Evolutionary conservation across 2,797 vertebrate genomes (phyloP).

Genomic region (Simalia tracyae): DNA sequence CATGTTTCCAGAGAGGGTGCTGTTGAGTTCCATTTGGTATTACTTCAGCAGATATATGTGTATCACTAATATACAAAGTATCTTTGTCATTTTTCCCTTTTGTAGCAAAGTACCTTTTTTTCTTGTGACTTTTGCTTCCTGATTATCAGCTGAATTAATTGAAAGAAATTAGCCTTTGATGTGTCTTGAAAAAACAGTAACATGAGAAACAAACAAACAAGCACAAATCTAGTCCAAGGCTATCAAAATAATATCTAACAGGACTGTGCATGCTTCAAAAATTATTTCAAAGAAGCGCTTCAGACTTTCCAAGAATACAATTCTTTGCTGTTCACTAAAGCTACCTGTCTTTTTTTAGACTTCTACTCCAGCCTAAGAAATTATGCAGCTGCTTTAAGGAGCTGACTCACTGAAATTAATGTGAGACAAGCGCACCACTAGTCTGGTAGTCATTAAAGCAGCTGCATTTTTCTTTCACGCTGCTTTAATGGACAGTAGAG

Average conservation of each 20-base stretch:
- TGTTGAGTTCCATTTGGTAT: constrained; percentile 47
- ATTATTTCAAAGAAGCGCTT: not conserved
- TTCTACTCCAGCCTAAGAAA: constrained; percentile 11
- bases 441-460: constrained; percentile 1
- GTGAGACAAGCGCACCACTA: not conserved
- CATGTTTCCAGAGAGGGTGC: constrained; percentile 42
- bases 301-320: not conserved
- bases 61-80: constrained; percentile 59
- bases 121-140: constrained; percentile 55
- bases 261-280: not conserved
- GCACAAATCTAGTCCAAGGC: constrained; percentile 75
- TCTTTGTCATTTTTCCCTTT: constrained; percentile 73
- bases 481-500: not conserved
- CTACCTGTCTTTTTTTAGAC: not conserved
- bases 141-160: constrained; percentile 68
- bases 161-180: constrained; percentile 68
- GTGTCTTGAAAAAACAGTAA: constrained; percentile 72
- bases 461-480: not conserved
- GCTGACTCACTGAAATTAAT: not conserved
- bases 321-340: not conserved
- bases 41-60: constrained; percentile 64
- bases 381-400: not conserved
- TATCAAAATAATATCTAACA: constrained; percentile 56
- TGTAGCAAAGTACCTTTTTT: constrained; percentile 71
- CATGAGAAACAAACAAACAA: constrained; percentile 69